Base-by-base conservation (phyloP, 2,113 vertebrate species). In the Gallinago undulata region DNA sequence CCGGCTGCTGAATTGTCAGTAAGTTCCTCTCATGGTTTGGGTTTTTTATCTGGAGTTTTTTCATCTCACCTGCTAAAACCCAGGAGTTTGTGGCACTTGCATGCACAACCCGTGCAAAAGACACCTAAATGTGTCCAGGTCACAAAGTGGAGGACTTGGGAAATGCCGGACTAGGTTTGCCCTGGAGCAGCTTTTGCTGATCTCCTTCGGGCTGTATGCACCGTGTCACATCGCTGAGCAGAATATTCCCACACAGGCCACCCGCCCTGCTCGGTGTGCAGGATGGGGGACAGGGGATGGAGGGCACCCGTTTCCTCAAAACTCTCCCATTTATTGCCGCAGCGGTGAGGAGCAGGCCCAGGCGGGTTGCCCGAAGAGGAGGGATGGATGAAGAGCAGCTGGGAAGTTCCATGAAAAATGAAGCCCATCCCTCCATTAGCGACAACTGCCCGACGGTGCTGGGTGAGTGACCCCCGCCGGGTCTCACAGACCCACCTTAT, bases 91-190 rank as follows among this genome's bases (percentile, higher is more conserved):
- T 2, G 3, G 56, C 45, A 9, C 18, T 19, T 1, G 47, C n/a
- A 15, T 28, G 17, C 0, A 21, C 37, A 64, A 23, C n/a, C 10
- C 39, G 0, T 0, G 24, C 16, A 10, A 35, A 84, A 27, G 3
- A 2, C 1, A 17, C 23, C 35, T 2, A 22, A 19, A 10, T 1
- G 19, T 1, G 0, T 23, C 30, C 50, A 16, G 21, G 41, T 25
- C 28, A 7, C 68, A 16, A 23, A 66, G 69, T 13, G 23, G 70
- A 53, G 50, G 47, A 6, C 4, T 0, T 14, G 19, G 59, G 68
- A 56, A 62, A 21, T 6, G 66, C 16, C 56, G 39, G 79, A 25
- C 27, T 2, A 33, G 3, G 55, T 11, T 31, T 50, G 66, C 73
- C 60, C 79, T 7, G 39, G 22, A 37, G 64, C 1, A 24, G 75